Evolutionary conservation across 2,113 vertebrate genomes (phyloP).

Genomic region (Cygnus atratus): DNA sequence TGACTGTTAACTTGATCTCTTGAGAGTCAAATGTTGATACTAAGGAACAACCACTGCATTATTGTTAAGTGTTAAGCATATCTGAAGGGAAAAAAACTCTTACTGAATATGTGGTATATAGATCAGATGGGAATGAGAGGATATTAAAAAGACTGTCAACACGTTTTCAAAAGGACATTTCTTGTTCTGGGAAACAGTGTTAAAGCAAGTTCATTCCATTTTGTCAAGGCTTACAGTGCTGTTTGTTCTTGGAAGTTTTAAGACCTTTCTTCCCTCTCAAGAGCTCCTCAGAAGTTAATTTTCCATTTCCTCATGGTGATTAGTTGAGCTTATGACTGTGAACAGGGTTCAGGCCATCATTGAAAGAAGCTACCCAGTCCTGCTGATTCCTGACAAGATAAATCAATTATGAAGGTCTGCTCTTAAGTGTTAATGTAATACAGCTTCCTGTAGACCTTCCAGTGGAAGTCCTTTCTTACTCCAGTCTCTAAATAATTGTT

Average conservation of each 20-base stretch:
- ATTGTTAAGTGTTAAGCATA: neutral
- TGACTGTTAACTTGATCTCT: neutral
- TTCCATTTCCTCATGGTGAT: neutral
- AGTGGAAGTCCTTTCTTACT: neutral
- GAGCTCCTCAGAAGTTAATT: neutral
- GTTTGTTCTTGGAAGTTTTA: neutral
- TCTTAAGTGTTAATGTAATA: conserved; percentile 45
- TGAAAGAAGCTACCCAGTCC: neutral
- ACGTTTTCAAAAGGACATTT: neutral
- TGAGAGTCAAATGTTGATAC: neutral
- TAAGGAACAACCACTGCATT: neutral
- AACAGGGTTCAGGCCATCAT: neutral
- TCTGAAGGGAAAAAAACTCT: neutral
- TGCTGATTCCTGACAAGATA: conserved; percentile 7
- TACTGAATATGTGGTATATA: neutral
- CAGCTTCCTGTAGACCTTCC: conserved; percentile 5
- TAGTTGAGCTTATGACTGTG: neutral
- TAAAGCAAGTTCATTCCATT: neutral
- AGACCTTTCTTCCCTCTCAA: neutral
- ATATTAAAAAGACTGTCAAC: neutral
- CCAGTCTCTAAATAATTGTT: conserved; percentile 3
- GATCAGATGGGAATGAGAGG: neutral
- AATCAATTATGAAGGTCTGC: conserved; percentile 20
- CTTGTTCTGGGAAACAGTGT: neutral
- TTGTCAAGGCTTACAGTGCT: neutral